Base-by-base conservation (phyloP, 2,888 invertebrate genomes). In the Uloborus plumipes region DNA sequence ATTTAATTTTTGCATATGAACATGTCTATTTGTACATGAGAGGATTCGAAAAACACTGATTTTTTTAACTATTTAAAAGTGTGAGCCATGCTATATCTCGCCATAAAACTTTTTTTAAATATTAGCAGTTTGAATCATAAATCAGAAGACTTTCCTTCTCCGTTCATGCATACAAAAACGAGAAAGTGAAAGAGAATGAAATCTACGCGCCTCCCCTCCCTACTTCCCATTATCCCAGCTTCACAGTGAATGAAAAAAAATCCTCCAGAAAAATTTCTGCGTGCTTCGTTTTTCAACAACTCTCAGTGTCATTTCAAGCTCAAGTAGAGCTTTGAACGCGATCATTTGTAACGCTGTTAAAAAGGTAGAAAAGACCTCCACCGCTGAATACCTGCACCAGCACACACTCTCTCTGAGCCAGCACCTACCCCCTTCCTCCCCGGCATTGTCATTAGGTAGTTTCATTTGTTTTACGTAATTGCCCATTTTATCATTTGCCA, bases 401-500 rank as follows among this genome's bases (percentile, higher is more conserved):
- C 61, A 26, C 61, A 15, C 26, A 14, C 55, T n/a, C 61, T 26
- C 26, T 20, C 55, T n/a, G n/a, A 55, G 18, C n/a, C 61, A 20
- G 61, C 13, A 16, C 18, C 61, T 58, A 22, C 18, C 58, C 50
- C 47, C 13, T 49, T 18, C 53, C 50, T 65, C 50, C 22, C 53
- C 51, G 58, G 55, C 71, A 70, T 74, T 55, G 74, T 65, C 81
- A 76, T 82, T 82, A 82, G 75, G 81, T 70, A 66, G 75, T 76
- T 82, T 76, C 81, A 82, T 82, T 82, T 82, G 81, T 82, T 82
- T 82, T 72, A 71, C 51, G 81, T 82, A 82, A 82, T 82, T 82
- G 75, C 75, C 59, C 65, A 61, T 58, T 82, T 82, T 81, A 75
- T 81, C 81, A 76, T 67, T 76, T 65, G n/a, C 31, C 22, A 18